Conservation (phyloP, 2,797 vertebrate genomes). For the Avahi laniger region DNA sequence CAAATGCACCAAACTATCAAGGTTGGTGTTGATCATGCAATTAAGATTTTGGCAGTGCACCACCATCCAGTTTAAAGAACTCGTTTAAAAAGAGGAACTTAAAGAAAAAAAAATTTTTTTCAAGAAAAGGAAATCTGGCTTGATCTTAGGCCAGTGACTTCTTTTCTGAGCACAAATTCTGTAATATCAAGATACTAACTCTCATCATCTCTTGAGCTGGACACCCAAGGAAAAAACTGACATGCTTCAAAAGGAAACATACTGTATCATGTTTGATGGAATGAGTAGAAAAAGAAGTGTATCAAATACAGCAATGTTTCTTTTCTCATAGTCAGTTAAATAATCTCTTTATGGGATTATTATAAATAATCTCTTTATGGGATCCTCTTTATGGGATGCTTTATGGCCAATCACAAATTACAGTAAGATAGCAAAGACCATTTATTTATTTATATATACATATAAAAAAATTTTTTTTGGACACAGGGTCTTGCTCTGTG, state of each 20-base stretch:
- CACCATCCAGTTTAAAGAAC: slow-evolving; percentile 6
- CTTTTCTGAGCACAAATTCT: slow-evolving; percentile 14
- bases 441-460: background rate
- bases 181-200: background rate
- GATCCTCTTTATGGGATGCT: too few relatives aligned
- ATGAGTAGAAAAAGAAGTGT: background rate
- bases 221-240: background rate
- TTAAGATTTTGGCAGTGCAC: slow-evolving; percentile 12
- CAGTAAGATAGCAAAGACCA: background rate
- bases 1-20: slow-evolving; percentile 35
- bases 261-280: background rate
- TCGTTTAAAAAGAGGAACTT: slow-evolving; percentile 24
- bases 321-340: slow-evolving; percentile 40
- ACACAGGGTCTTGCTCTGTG: background rate
- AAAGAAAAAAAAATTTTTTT: background rate
- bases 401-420: slow-evolving; percentile 53
- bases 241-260: slow-evolving; percentile 5
- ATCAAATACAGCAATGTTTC: background rate
- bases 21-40: background rate
- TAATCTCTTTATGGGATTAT: too few relatives aligned
- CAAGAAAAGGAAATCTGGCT: slow-evolving; percentile 39
- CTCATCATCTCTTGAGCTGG: background rate
- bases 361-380: too few relatives aligned
- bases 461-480: background rate
- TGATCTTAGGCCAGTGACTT: background rate